These are phyloP conservation scores for Leptocoma aspasia DNA, from an alignment of 2,113 vertebrate species.

Conservation along the genomic window DNA sequence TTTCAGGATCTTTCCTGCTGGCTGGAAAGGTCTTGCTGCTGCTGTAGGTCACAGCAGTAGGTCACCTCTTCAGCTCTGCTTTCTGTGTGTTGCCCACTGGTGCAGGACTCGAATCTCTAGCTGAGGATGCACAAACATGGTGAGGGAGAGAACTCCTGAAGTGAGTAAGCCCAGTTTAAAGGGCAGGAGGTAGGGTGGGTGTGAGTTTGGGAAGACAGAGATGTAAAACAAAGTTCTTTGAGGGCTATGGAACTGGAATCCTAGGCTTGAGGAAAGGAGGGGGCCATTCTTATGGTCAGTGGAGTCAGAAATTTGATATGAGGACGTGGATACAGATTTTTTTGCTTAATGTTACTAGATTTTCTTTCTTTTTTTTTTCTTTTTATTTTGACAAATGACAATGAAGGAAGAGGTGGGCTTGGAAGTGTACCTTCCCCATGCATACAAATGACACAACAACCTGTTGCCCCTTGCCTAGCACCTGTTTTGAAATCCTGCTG, in stretches of 20 bases:
- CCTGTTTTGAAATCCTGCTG: neutral
- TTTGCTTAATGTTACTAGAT: neutral
- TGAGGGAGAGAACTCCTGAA: neutral
- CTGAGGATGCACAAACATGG: neutral
- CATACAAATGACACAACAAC: neutral
- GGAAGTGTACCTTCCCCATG: neutral
- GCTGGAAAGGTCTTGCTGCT: neutral
- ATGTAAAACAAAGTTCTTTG: neutral
- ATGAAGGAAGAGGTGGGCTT: neutral
- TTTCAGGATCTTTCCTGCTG: neutral
- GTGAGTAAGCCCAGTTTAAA: neutral
- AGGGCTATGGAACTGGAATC: neutral
- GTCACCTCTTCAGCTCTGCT: neutral
- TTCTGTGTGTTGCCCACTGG: neutral
- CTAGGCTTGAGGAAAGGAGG: neutral
- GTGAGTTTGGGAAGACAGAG: neutral
- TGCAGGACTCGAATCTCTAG: neutral
- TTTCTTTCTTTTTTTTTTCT: neutral
- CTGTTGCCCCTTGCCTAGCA: neutral
- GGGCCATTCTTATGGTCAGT: neutral
- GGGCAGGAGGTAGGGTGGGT: neutral
- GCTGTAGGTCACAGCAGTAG: neutral
- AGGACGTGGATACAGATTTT: neutral
- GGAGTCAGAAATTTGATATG: neutral
- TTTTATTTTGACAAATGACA: neutral